phyloP scores from a whole-genome alignment of 2,113 vertebrate genomes.

The Pluvialis apricaria region DNA sequence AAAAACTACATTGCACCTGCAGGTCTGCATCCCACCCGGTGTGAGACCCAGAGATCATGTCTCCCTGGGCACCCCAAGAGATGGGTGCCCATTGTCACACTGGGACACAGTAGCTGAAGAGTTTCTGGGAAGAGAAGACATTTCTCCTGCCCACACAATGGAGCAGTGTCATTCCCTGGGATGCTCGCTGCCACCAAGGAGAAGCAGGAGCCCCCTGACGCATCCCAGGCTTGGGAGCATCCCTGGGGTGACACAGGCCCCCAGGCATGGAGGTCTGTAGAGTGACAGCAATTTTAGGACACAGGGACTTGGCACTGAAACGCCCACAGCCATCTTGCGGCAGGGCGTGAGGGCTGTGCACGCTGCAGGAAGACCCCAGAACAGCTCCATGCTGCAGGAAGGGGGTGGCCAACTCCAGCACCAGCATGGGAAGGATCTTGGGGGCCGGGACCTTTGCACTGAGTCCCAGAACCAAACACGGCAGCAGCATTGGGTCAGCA shows the following conservation, averaged over 20 bases:
- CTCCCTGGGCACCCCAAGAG: not conserved
- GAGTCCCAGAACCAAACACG: not conserved
- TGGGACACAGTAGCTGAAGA: not conserved
- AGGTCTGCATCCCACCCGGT: not conserved
- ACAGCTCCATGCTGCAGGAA: not conserved
- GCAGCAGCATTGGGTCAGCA: not conserved
- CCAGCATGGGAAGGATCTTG: not conserved
- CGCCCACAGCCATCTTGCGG: not conserved
- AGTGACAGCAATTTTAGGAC: not conserved
- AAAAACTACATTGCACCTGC: not conserved
- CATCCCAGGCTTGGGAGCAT: not conserved
- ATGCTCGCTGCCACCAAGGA: not conserved
- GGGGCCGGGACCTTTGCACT: not conserved
- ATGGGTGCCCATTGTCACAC: not conserved
- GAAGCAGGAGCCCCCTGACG: not conserved
- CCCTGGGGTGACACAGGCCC: not conserved
- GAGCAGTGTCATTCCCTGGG: not conserved
- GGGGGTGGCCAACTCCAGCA: not conserved
- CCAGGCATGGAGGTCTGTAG: not conserved
- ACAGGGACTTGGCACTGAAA: not conserved
- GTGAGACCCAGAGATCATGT: not conserved
- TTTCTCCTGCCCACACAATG: not conserved
- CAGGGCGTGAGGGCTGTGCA: accelerated
- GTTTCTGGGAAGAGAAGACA: not conserved
- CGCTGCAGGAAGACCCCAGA: not conserved